Base-by-base conservation (phyloP, 2,113 vertebrate genomes). In the Physeter macrocephalus region DNA sequence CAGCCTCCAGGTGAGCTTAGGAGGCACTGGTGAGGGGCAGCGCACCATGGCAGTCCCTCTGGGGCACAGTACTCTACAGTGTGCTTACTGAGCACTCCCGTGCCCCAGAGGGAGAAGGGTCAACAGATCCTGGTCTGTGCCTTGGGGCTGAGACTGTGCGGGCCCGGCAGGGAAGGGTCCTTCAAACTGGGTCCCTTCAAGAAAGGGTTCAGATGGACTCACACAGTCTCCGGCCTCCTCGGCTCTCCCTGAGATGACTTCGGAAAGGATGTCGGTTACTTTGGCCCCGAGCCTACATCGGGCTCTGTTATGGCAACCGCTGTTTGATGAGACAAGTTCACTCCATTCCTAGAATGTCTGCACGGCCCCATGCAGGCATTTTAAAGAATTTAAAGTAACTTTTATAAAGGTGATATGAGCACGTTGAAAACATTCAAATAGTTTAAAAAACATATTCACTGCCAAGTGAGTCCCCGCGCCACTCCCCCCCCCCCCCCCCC, bases 221-320 rank as follows among this genome's bases (percentile, higher is more conserved):
- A 3, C 61, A 6, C 2, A 0, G 41, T 18, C 43, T 34, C 46
- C 11, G 5, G 67, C 34, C 72, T 67, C 72, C 36, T 11, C 1
- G 8, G 46, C 77, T 31, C 12, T 57, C 67, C 66, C 20, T 17
- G 12, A 46, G 71, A 23, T 18, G 21, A 8, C 62, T 62, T 66
- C 49, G 92, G 96, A 83, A 59, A 93, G 71, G 77, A 29, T 27
- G 69, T 78, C 3, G 2, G 43, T 72, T 43, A 1, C 36, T 83
- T 62, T 49, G 82, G 66, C 87, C 52, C 34, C 0, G 1, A 25
- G 49, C 52, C 85, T 21, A 18, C 15, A 0, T 6, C 5, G 17
- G 43, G 69, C 57, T 85, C 57, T 90, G 90, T 59, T 90, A 29
- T 52, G 92, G 89, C 85, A 94, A 46, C 39, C 46, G 21, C 20